A percentile compares a stretch with the other conserved stretches of the same genome.
These are phyloP conservation scores for Melinaea marsaeus DNA, from an alignment of 2,888 invertebrate genomes.

Conservation along the genomic window DNA sequence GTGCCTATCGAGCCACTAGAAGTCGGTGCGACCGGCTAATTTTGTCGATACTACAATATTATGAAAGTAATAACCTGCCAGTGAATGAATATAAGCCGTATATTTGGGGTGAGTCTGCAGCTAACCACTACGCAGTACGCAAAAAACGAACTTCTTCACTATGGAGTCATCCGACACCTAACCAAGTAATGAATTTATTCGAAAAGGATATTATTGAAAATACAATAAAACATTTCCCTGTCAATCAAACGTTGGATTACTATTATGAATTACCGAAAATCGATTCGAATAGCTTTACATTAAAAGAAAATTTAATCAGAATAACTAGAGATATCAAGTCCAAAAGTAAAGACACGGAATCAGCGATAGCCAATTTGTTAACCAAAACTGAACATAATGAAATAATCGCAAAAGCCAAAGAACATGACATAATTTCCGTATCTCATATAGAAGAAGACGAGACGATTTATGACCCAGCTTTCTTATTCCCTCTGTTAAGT, in stretches of 20 bases:
- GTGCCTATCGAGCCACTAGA: conserved; percentile 87
- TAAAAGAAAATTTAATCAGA: conserved; percentile 37
- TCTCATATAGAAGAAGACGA: conserved; percentile 49
- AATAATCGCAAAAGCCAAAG: conserved; percentile 37
- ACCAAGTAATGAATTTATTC: conserved; percentile 85
- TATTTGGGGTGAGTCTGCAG: conserved; percentile 90
- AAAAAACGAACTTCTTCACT: conserved; percentile 74
- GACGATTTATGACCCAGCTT: conserved; percentile 88
- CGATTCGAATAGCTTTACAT: conserved; percentile 25
- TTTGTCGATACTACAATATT: conserved; percentile 81
- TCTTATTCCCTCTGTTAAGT: conserved; percentile 86
- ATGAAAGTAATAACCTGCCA: conserved; percentile 82
- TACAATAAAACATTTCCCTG: conserved; percentile 85
- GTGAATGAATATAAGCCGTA: conserved; percentile 85
- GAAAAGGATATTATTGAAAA: conserved; percentile 80
- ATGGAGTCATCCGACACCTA: conserved; percentile 84
- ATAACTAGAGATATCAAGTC: conserved; percentile 44
- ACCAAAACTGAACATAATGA: conserved; percentile 44
- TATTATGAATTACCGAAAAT: conserved; percentile 52
- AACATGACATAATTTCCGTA: conserved; percentile 41
- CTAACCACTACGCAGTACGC: conserved; percentile 85
- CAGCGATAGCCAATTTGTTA: conserved; percentile 40
- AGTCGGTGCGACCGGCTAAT: conserved; percentile 83
- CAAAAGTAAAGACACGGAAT: conserved; percentile 48
- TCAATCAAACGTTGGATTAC: conserved; percentile 77